Base-by-base conservation (phyloP, 2,797 vertebrate genomes). In the Ctenochaetus hawaiiensis region DNA sequence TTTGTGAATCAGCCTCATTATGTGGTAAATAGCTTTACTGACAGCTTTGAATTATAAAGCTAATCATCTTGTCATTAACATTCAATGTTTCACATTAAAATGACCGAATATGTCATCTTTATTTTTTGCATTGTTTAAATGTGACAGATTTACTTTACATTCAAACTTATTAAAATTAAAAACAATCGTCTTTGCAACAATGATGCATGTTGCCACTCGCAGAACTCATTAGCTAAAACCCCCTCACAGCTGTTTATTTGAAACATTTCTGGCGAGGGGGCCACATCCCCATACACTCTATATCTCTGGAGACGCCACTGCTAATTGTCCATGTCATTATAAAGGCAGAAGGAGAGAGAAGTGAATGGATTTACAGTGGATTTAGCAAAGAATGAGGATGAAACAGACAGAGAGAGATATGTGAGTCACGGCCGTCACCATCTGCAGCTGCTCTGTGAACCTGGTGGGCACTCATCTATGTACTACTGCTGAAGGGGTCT, bases 401-500 rank as follows among this genome's bases (percentile, higher is more conserved):
- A 79, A 58, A 80, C 45, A 75, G 72, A 70, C 47, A 56, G 37
- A 67, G 61, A 37, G 69, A 78, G 45, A 71, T 48, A 22, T 47
- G 66, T 80, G 75, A 85, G 75, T 83, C 75, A 82, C 30, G 51
- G 34, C 67, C 84, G 68, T 81, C 73, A 52, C 57, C 65, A 76
- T 82, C 68, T 79, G 77, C 82, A 88, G 81, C 79, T 75, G 85
- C 70, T 85, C 47, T 63, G 63, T 62, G 59, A 86, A 89, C 88
- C 67, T 54, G 63, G 57, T 9, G 44, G 81, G 69, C 69, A 68
- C 43, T 84, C 58, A 53, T 72, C 61, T 59, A 20, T 68, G 59
- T 65, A 17, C 62, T n/a, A 62, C 68, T 52, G 72, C 56, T 80
- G 43, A 80, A 70, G 12, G 53, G 18, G n/a, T 63, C 83, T 67